These are phyloP conservation scores for Salarias fasciatus DNA, from an alignment of 2,797 vertebrate genomes.

Conservation along the genomic window DNA sequence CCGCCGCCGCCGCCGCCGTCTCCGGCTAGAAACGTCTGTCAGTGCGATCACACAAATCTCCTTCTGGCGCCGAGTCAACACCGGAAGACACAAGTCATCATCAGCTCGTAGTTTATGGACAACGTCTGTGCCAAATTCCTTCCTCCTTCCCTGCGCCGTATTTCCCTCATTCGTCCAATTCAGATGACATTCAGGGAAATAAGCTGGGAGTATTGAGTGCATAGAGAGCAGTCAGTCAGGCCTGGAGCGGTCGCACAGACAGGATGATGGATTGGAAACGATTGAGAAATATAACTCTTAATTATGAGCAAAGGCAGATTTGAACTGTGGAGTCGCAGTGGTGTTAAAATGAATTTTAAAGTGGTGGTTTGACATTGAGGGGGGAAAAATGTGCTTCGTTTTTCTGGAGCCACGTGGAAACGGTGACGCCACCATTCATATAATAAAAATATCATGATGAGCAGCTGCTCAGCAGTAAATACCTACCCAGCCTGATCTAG, in stretches of 20 bases:
- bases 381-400: no score
- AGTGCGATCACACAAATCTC: slow-evolving; percentile 38
- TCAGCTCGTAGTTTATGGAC: slow-evolving; percentile 36
- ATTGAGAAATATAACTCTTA: slow-evolving; percentile 45
- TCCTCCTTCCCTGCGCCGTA: slow-evolving; percentile 34
- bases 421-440: no score
- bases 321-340: slow-evolving; percentile 34
- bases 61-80: slow-evolving; percentile 17
- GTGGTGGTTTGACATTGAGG: no score
- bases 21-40: slow-evolving; percentile 16
- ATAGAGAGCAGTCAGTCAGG: slow-evolving; percentile 80
- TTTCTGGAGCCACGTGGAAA: no score
- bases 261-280: slow-evolving; percentile 54
- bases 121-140: slow-evolving; percentile 35
- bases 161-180: slow-evolving; percentile 68
- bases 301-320: slow-evolving; percentile 46
- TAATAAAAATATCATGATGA: no score
- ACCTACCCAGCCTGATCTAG: no score
- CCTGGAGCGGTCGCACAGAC: slow-evolving; percentile 44
- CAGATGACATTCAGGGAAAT: slow-evolving; percentile 87
- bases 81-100: slow-evolving; percentile 34
- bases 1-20: not conserved
- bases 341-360: not conserved
- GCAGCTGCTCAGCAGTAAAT: no score
- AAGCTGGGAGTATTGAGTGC: slow-evolving; percentile 85